These are phyloP conservation scores for Epinephelus cyanopodus DNA, from an alignment of 2,113 vertebrate genomes.

Conservation along the genomic window DNA sequence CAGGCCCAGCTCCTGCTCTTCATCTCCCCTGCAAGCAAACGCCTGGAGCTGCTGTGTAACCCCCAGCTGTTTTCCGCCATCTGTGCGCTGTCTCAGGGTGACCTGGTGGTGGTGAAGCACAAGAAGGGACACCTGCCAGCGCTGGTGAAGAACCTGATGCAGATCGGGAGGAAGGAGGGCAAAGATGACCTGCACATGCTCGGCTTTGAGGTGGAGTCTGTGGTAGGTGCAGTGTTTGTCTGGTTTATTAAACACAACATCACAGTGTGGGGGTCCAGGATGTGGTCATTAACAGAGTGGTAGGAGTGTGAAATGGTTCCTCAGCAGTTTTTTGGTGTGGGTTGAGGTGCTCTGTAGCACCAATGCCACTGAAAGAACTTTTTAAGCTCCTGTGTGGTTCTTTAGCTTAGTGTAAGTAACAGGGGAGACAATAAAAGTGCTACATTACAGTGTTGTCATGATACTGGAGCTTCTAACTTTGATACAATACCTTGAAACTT, in stretches of 20 bases:
- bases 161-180: constrained; percentile 78
- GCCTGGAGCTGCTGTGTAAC: constrained; percentile 82
- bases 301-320: too few relatives aligned
- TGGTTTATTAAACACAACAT: not conserved
- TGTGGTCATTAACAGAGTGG: not conserved
- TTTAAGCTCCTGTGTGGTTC: too few relatives aligned
- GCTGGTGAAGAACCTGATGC: constrained; percentile 83
- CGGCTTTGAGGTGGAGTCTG: constrained; percentile 83
- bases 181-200: constrained; percentile 81
- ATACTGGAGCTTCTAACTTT: too few relatives aligned
- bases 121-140: constrained; percentile 78
- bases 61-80: constrained; percentile 84
- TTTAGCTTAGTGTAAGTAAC: too few relatives aligned
- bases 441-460: too few relatives aligned
- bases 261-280: not conserved
- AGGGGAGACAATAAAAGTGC: too few relatives aligned
- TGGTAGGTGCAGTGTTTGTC: constrained; percentile 70
- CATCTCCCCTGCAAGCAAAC: constrained; percentile 63
- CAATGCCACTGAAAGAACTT: too few relatives aligned
- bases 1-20: constrained; percentile 86
- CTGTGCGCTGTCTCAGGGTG: constrained; percentile 79
- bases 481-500: too few relatives aligned
- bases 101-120: constrained; percentile 82
- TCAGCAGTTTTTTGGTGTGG: not conserved
- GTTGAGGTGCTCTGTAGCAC: not conserved